These are phyloP conservation scores for Bombus cullumanus DNA, from an alignment of 1,140 invertebrate genomes.

Conservation along the genomic window DNA sequence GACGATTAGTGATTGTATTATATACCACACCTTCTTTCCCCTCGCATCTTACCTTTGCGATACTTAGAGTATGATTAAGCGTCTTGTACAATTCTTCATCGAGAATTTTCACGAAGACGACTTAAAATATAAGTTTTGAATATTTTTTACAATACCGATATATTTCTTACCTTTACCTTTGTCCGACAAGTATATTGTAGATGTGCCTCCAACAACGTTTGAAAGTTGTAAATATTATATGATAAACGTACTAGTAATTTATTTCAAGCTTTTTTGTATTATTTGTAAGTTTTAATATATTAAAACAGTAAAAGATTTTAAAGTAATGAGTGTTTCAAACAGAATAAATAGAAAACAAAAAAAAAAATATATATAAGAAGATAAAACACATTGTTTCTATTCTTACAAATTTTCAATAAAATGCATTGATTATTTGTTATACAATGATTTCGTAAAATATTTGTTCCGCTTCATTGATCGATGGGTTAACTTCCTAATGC, in stretches of 20 bases:
- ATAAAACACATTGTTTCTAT: background rate
- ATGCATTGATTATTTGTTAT: background rate
- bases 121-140: constrained; percentile 80
- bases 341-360: constrained; percentile 6
- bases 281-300: constrained; percentile 49
- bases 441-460: background rate
- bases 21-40: constrained; percentile 56
- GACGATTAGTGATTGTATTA: constrained; percentile 69
- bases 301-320: constrained; percentile 28
- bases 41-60: constrained; percentile 58
- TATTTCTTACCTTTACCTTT: constrained; percentile 59
- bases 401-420: constrained; percentile 5
- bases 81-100: constrained; percentile 75
- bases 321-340: constrained; percentile 35
- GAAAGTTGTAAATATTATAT: constrained; percentile 43
- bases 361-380: background rate
- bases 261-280: constrained; percentile 41
- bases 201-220: constrained; percentile 19
- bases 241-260: constrained; percentile 34
- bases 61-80: constrained; percentile 69
- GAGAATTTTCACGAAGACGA: constrained; percentile 73
- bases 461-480: background rate
- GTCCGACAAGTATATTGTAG: constrained; percentile 25
- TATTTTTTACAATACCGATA: constrained; percentile 77
- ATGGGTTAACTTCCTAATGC: background rate